These are phyloP conservation scores for Petrocephalus sullivani DNA, from an alignment of 2,797 vertebrate species.

Conservation along the genomic window DNA sequence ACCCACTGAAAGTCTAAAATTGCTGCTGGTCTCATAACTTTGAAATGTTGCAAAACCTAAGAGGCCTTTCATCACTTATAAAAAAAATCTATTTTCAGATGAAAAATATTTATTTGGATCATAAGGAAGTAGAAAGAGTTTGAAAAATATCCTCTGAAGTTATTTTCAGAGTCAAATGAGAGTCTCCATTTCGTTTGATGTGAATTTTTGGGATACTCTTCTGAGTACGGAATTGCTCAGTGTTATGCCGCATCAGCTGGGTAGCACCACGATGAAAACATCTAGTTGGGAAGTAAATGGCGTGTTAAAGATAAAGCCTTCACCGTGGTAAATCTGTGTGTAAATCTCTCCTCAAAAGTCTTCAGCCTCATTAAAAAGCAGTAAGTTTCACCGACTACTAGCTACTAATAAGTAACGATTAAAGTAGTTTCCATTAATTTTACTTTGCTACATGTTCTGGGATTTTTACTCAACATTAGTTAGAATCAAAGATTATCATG, in stretches of 20 bases:
- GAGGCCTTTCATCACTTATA: background rate
- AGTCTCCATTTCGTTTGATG: conserved; percentile 11
- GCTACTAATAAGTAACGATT: background rate
- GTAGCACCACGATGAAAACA: conserved; percentile 27
- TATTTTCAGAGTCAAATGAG: conserved; percentile 35
- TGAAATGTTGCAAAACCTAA: background rate
- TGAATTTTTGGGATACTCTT: conserved; percentile 28
- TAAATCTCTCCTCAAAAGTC: conserved; percentile 39
- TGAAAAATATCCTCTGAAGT: conserved; percentile 22
- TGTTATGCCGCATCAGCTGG: conserved; percentile 29
- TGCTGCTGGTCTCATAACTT: background rate
- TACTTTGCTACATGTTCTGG: background rate
- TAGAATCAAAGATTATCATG: background rate
- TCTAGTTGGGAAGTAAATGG: conserved; percentile 39
- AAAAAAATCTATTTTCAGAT: background rate
- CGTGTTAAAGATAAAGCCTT: conserved; percentile 40
- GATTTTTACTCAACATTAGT: background rate
- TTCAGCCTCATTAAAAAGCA: conserved; percentile 51
- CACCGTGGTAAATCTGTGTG: conserved; percentile 27
- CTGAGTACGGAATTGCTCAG: conserved; percentile 26
- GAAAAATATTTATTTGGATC: conserved; percentile 4
- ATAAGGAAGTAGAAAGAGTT: background rate
- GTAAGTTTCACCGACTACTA: conserved; percentile 34
- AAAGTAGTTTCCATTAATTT: background rate
- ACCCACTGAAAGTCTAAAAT: background rate